phyloP scores from a whole-genome alignment of 2,113 vertebrate species.

The Crotalus tigris region DNA sequence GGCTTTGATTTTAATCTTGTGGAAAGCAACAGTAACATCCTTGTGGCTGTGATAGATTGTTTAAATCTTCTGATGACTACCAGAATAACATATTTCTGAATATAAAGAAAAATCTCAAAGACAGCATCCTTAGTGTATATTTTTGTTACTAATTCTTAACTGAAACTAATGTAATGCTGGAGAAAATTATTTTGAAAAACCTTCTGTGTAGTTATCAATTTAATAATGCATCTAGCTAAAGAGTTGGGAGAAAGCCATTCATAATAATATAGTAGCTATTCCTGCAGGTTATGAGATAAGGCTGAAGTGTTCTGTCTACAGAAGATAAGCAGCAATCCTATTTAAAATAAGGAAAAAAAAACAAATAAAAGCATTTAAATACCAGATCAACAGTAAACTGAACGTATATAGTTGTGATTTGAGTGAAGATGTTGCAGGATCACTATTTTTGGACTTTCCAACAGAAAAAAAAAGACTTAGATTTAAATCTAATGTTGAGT shows the following conservation, averaged over 20 bases:
- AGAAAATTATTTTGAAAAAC: conserved; percentile 24
- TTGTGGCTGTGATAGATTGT: neutral
- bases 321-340: conserved; percentile 5
- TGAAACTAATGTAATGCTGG: neutral
- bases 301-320: conserved; percentile 5
- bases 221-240: conserved; percentile 1
- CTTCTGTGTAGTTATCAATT: conserved; percentile 2
- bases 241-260: conserved; percentile 24
- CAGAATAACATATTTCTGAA: neutral
- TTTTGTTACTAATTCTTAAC: conserved; percentile 5
- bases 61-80: neutral
- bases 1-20: neutral
- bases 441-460: conserved; percentile 2
- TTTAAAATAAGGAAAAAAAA: neutral
- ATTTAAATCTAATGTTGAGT: neutral
- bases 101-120: neutral
- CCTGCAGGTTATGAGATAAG: conserved; percentile 20
- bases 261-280: conserved; percentile 9
- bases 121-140: neutral
- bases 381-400: conserved; percentile 1
- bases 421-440: neutral
- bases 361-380: neutral
- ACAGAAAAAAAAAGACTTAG: neutral
- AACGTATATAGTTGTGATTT: neutral
- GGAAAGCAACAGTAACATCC: neutral